Conservation (phyloP, 2,113 vertebrate genomes). For the Sisor rabdophorus region DNA sequence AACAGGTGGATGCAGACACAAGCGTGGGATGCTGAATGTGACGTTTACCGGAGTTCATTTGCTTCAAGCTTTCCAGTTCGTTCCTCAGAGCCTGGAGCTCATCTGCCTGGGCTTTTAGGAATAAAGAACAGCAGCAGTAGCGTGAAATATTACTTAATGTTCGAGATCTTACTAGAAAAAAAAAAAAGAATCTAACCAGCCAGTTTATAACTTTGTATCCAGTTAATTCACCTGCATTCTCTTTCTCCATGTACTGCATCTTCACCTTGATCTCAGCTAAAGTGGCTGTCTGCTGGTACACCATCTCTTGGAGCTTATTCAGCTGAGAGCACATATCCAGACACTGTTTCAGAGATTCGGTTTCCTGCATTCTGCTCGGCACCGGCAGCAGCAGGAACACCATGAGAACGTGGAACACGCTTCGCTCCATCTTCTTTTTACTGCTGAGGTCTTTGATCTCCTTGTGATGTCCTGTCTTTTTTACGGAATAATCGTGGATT, state of each 20-base stretch:
- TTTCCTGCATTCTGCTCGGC: background rate
- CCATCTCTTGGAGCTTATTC: slow-evolving; percentile 8
- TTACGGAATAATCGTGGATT: no score
- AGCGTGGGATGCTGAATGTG: no score
- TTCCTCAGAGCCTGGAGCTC: background rate
- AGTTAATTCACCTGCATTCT: slow-evolving; percentile 7
- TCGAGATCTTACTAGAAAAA: no score
- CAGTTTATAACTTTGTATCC: no score
- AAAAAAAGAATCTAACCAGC: no score
- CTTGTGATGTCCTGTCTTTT: no score
- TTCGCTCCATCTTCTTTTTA: background rate
- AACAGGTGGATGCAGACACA: no score
- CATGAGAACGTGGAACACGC: background rate
- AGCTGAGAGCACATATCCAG: background rate
- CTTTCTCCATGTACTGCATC: slow-evolving; percentile 17
- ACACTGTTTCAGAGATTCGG: background rate
- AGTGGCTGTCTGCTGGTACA: background rate
- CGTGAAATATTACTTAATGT: no score
- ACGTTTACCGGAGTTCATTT: background rate
- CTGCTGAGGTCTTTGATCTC: background rate
- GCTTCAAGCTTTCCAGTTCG: background rate
- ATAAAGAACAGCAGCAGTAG: background rate
- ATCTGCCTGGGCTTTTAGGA: background rate
- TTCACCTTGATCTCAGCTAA: slow-evolving; percentile 23
- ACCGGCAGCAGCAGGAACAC: background rate